phyloP scores from a whole-genome alignment of 2,797 vertebrate species.

The Gobionotothen gibberifrons region DNA sequence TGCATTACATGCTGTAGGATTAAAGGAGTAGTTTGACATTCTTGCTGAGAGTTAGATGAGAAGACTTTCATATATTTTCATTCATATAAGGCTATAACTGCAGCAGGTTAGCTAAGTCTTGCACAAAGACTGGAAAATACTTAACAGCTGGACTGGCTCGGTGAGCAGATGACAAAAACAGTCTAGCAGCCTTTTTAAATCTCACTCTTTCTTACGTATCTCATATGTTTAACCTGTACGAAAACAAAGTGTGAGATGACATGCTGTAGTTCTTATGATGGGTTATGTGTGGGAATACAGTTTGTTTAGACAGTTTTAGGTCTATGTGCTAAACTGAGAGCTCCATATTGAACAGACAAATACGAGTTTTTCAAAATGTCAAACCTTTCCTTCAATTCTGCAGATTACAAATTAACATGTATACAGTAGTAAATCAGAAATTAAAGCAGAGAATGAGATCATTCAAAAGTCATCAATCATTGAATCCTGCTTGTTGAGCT shows the following conservation, averaged over 20 bases:
- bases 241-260: background rate
- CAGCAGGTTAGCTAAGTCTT: background rate
- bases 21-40: background rate
- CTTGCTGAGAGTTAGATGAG: conserved; percentile 4
- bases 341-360: background rate
- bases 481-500: conserved; percentile 39
- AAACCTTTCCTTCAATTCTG: background rate
- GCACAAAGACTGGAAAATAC: background rate
- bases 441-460: conserved; percentile 1
- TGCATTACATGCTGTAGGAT: conserved; percentile 6
- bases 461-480: conserved; percentile 11
- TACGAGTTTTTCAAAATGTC: background rate
- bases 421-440: background rate
- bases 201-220: background rate
- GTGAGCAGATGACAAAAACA: background rate
- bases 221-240: background rate
- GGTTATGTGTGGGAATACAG: background rate
- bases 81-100: background rate
- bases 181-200: background rate
- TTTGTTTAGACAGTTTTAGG: conserved; percentile 1
- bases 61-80: conserved; percentile 2
- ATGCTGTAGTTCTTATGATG: background rate
- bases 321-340: background rate
- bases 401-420: background rate
- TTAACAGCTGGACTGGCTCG: background rate